phyloP scores from a whole-genome alignment of 2,113 vertebrate species.

The Stegostoma tigrinum region DNA sequence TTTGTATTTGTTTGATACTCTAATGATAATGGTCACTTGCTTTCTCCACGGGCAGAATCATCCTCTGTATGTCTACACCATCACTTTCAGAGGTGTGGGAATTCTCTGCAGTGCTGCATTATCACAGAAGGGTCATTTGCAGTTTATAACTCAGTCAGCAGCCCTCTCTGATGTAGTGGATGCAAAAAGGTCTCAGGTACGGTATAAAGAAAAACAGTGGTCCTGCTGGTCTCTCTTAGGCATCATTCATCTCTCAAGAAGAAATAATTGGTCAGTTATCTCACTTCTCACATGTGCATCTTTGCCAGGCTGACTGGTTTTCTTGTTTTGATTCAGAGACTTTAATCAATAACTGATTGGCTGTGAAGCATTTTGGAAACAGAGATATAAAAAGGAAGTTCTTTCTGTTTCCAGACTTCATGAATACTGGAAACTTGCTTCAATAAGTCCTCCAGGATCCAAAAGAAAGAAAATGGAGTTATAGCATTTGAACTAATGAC shows the following conservation, averaged over 20 bases:
- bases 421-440: not conserved
- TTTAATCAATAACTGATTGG: not conserved
- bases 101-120: not conserved
- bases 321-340: not conserved
- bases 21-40: not conserved
- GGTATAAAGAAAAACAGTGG: not conserved
- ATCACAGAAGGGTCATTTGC: not conserved
- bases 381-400: not conserved
- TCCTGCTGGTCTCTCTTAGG: not conserved
- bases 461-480: not conserved
- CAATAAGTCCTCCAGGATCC: not conserved
- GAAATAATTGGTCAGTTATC: not conserved
- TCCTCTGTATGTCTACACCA: not conserved
- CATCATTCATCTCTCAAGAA: not conserved
- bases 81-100: not conserved
- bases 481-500: not conserved
- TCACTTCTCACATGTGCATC: not conserved
- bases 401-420: not conserved
- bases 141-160: not conserved
- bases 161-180: not conserved
- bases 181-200: not conserved
- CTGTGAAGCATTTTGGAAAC: not conserved
- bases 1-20: not conserved
- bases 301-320: not conserved
- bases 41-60: not conserved